Evolutionary conservation across 2,113 vertebrate genomes (phyloP).

Genomic region (Toxostoma redivivum): DNA sequence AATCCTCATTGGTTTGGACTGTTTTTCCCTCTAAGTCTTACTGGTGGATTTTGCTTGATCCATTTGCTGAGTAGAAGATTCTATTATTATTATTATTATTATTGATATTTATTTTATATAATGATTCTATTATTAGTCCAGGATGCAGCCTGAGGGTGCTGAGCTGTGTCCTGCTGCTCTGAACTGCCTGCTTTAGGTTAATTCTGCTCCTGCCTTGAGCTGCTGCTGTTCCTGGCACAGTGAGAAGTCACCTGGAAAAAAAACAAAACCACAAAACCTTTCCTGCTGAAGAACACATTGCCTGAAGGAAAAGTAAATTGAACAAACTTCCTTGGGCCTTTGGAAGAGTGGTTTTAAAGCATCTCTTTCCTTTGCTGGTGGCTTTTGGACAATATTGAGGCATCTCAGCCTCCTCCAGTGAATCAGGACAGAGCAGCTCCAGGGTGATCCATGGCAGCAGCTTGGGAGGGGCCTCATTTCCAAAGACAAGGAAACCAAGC

Average conservation of each 20-base stretch:
- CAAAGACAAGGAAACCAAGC: background rate
- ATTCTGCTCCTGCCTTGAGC: background rate
- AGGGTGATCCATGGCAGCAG: background rate
- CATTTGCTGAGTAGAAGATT: background rate
- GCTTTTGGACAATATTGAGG: rapidly evolving
- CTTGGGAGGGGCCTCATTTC: background rate
- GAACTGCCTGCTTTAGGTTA: background rate
- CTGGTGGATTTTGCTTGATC: background rate
- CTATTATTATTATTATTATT: rapidly evolving
- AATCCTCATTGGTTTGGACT: background rate
- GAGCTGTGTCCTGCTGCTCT: background rate
- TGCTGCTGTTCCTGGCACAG: background rate
- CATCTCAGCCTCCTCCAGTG: rapidly evolving
- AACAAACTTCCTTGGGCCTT: background rate
- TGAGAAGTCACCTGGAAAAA: background rate
- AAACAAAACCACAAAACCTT: background rate
- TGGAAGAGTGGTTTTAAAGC: background rate
- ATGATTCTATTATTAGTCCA: background rate
- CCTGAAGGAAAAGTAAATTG: background rate
- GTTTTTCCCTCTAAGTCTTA: background rate
- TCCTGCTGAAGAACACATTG: background rate
- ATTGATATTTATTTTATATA: background rate
- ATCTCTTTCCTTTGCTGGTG: background rate
- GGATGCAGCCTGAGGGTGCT: background rate
- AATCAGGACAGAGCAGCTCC: background rate